Evolutionary conservation across 2,888 invertebrate species (phyloP).

Genomic region (Agrilus cyanescens): DNA sequence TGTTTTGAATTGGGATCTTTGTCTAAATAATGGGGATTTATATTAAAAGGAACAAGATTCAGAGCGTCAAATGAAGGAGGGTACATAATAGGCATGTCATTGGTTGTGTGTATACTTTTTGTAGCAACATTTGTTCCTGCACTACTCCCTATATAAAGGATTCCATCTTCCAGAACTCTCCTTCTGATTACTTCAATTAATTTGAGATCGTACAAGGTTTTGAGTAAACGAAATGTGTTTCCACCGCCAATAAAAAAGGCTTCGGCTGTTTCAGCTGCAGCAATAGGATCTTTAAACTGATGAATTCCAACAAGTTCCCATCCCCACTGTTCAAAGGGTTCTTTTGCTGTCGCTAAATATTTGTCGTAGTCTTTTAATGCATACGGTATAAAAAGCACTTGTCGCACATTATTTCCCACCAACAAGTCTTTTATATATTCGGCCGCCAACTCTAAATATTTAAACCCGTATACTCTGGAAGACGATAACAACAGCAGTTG

Average conservation of each 20-base stretch:
- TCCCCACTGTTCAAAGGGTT: slow-evolving; percentile 53
- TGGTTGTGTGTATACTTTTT: slow-evolving; percentile 66
- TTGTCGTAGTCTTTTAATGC: slow-evolving; percentile 54
- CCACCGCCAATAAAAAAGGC: slow-evolving; percentile 72
- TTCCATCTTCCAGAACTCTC: slow-evolving; percentile 42
- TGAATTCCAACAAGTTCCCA: slow-evolving; percentile 56
- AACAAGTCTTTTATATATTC: slow-evolving; percentile 50
- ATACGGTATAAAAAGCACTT: slow-evolving; percentile 64
- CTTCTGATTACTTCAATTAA: slow-evolving; percentile 51
- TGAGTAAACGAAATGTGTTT: slow-evolving; percentile 65
- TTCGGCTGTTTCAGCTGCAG: slow-evolving; percentile 48
- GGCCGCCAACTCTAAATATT: slow-evolving; percentile 54
- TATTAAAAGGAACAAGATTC: slow-evolving; percentile 66
- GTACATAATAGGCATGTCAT: slow-evolving; percentile 79
- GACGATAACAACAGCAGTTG: slow-evolving; percentile 56
- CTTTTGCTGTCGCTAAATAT: slow-evolving; percentile 49
- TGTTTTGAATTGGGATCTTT: slow-evolving; percentile 48
- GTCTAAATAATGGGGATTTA: slow-evolving; percentile 75
- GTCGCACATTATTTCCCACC: slow-evolving; percentile 49
- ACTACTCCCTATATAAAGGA: slow-evolving; percentile 20
- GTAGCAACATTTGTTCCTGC: slow-evolving; percentile 64
- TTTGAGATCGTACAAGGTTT: slow-evolving; percentile 54
- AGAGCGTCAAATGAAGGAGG: slow-evolving; percentile 64
- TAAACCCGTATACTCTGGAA: slow-evolving; percentile 55
- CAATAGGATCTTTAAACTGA: slow-evolving; percentile 40